Base-by-base conservation (phyloP, 2,113 vertebrate species). In the Uria aalge region DNA sequence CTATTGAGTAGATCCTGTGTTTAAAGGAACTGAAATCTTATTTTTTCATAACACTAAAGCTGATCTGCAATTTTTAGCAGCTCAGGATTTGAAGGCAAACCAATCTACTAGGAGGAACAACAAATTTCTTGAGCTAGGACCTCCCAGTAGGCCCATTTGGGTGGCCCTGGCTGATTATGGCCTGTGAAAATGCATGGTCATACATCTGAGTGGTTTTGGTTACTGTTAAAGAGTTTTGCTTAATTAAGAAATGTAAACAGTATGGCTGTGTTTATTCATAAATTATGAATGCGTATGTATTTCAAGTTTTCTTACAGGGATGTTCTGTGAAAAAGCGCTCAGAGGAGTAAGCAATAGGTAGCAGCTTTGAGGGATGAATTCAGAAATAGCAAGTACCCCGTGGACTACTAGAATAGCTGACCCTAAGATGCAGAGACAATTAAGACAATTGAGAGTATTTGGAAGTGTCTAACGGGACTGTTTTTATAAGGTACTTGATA, bases 241-340 rank as follows among this genome's bases (percentile, higher is more conserved):
- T 84, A 88, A 82, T 93, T 74, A 75, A 71, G 64, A 88, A 82
- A 87, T 87, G 69, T 76, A 76, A 89, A 75, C 72, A 56, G 24
- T 47, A 8, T 66, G 47, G 15, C 53, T 79, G 26, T 71, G 41
- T 94, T 94, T 96, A 89, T 97, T 96, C 77, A 91, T 89, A 69
- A 91, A 69, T 91, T 87, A 66, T 91, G 80, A 95, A 94, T 95
- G 55, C 77, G 18, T 82, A 53, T 84, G 59, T 94, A 86, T 96
- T 94, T 91, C 57, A 62, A 40, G 24, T 73, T 95, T 45, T 72
- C 15, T 62, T 76, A 27, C 41, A 79, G 15, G 22, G 18, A 8
- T 79, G 15, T 68, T 92, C 48, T 84, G 16, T 81, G 32, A 66
- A 89, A 88, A 92, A 87, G 21, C 38, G 14, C 68, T 77, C 30